Base-by-base conservation (phyloP, 2,113 vertebrate genomes). In the Misgurnus anguillicaudatus region DNA sequence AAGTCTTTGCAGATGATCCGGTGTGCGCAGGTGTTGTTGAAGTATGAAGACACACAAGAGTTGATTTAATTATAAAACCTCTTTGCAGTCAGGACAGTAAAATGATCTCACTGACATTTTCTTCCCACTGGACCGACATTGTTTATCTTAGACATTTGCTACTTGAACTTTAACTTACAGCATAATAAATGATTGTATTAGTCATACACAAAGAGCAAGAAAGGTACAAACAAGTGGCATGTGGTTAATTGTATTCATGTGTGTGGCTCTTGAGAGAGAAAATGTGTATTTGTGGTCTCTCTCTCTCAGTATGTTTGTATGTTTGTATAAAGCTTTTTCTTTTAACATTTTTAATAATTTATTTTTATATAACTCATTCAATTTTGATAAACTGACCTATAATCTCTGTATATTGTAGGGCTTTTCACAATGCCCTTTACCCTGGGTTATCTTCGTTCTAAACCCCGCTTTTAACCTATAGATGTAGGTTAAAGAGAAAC, bases 51-150 rank as follows among this genome's bases (percentile, higher is more conserved):
- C 31, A 0, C 16, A 66, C 55, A 1, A 45, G 1, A 5, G 17
- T 41, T 75, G 72, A 48, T 55, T 72, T 73, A 41, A 66, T 65
- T 63, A 55, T 5, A 16, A 42, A 42, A 63, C 51, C 24, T 48
- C 8, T 55, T 39, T 36, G 24, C 14, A 45, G 38, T 38, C 42
- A 10, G 57, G n/a, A 63, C 55, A 62, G 17, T 19, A 48, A 53
- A 72, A 79, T 79, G 77, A 55, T 24, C 57, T 41, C 14, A 6
- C 13, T 79, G 68, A 72, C 53, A 60, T 47, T 55, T 64, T 60
- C 13, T 57, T n/a, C 21, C n/a, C 45, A 21, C 31, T n/a, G 11
- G 45, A 42, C 16, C n/a, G 6, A 63, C 19, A 41, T 24, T 51
- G 51, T 17, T 53, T 16, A 17, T 53, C 6, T 53, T 16, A 53